Conservation (phyloP, 2,888 invertebrate species). For the Campaea margaritaria region DNA sequence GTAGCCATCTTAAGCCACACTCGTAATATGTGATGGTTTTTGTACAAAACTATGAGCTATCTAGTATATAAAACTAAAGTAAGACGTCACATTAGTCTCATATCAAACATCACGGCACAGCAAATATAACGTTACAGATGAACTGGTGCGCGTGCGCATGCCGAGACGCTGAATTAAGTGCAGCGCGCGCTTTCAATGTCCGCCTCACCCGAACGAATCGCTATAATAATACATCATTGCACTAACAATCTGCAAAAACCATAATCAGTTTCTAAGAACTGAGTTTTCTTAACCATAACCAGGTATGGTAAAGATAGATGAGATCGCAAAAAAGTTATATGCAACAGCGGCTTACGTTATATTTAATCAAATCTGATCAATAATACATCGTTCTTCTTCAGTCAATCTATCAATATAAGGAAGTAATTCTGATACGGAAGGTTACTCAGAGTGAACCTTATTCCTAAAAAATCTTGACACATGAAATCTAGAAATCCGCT, state of each 20-base stretch:
- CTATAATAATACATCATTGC: slow-evolving; percentile 35
- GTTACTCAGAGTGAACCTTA: too few species aligned
- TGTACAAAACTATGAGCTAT: too few species aligned
- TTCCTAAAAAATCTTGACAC: too few species aligned
- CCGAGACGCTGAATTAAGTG: slow-evolving; percentile 35
- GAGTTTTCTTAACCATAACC: slow-evolving; percentile 27
- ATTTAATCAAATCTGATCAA: neutral
- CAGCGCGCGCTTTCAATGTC: slow-evolving; percentile 47
- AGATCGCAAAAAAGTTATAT: slow-evolving; percentile 23
- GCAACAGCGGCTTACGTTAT: too few species aligned
- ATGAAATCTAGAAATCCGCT: too few species aligned
- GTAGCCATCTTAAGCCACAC: too few species aligned
- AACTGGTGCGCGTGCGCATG: slow-evolving; percentile 41
- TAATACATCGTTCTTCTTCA: too few species aligned
- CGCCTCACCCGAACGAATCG: slow-evolving; percentile 42
- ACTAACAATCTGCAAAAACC: slow-evolving; percentile 45
- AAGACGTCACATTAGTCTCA: neutral
- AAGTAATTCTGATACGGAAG: too few species aligned
- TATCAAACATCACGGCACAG: slow-evolving; percentile 7
- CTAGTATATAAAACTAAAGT: too few species aligned
- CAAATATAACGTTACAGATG: slow-evolving; percentile 45
- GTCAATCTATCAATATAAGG: too few species aligned
- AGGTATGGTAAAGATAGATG: slow-evolving; percentile 31
- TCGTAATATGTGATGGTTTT: too few species aligned
- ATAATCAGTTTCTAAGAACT: slow-evolving; percentile 27